Conservation (phyloP, 2,888 invertebrate genomes). For the Helleia helle region DNA sequence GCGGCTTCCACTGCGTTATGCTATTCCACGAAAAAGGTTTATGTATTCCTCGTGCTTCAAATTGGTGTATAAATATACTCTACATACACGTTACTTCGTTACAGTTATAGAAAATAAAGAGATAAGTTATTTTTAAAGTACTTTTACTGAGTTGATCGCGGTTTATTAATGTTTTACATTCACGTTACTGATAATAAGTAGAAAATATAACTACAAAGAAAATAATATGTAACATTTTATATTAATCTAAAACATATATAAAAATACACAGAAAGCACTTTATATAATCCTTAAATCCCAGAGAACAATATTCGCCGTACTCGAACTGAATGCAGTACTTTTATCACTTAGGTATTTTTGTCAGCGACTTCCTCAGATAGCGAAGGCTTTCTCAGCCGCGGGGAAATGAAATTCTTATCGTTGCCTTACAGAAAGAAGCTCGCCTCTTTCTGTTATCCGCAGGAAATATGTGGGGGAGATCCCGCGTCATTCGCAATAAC, state of each 20-base stretch:
- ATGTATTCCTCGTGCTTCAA: not conserved
- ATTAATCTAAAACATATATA: not conserved
- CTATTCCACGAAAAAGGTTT: slow-evolving; percentile 43
- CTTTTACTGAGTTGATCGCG: too few species aligned
- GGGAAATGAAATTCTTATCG: slow-evolving; percentile 76
- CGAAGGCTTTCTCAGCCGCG: slow-evolving; percentile 50
- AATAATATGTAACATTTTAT: not conserved
- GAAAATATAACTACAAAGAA: too few species aligned
- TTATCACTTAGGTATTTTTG: slow-evolving; percentile 70
- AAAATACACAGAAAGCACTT: too few species aligned
- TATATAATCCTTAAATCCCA: slow-evolving; percentile 13
- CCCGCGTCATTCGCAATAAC: slow-evolving; percentile 45
- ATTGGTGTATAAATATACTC: not conserved
- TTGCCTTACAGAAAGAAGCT: slow-evolving; percentile 57
- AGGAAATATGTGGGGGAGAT: slow-evolving; percentile 61
- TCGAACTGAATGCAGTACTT: slow-evolving; percentile 55
- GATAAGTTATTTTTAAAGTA: too few species aligned
- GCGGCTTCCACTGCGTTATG: slow-evolving; percentile 40
- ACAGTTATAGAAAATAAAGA: too few species aligned
- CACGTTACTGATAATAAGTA: too few species aligned
- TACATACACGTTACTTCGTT: too few species aligned
- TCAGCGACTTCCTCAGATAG: slow-evolving; percentile 67
- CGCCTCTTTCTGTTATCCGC: slow-evolving; percentile 65
- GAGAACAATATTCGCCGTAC: slow-evolving; percentile 37
- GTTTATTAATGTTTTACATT: too few species aligned